Percentiles rank a stretch among this genome's conserved stretches.
Conservation (phyloP, 2,888 invertebrate genomes). For the Chesias legatella region DNA sequence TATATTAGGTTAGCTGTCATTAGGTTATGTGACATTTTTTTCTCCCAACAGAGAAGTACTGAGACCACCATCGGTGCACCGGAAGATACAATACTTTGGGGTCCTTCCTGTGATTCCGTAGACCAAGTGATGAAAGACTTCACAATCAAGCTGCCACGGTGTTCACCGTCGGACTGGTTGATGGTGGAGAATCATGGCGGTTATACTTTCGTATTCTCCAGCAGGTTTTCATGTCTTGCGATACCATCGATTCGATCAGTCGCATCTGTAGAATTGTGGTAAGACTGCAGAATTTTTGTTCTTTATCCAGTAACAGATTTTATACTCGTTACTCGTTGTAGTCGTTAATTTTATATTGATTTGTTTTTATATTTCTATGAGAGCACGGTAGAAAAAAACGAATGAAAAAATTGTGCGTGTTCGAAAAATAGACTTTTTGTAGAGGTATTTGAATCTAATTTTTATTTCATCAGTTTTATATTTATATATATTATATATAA, state of each 20-base stretch:
- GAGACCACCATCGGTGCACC: slow-evolving; percentile 11
- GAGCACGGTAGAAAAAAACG: no score
- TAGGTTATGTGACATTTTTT: background rate
- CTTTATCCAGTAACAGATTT: background rate
- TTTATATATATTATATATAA: no score
- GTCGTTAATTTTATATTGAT: no score
- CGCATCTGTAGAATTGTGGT: slow-evolving; percentile 39
- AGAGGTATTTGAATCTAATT: no score
- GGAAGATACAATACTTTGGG: slow-evolving; percentile 40
- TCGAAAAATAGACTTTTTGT: no score
- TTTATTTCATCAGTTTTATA: no score
- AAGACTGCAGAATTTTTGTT: slow-evolving; percentile 13
- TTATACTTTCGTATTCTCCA: slow-evolving; percentile 33
- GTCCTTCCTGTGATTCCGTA: slow-evolving; percentile 40
- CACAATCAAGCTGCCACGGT: slow-evolving; percentile 31
- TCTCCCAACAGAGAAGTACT: slow-evolving; percentile 18
- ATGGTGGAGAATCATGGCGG: slow-evolving; percentile 37
- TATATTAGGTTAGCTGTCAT: no score
- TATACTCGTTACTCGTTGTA: no score
- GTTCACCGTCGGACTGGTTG: slow-evolving; percentile 39
- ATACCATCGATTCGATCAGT: slow-evolving; percentile 36
- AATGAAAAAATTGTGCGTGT: no score
- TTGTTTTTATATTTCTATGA: no score
- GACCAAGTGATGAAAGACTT: slow-evolving; percentile 38
- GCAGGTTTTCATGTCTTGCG: slow-evolving; percentile 36